Base-by-base conservation (phyloP, 2,797 vertebrate species). In the Chromobotia macracanthus region DNA sequence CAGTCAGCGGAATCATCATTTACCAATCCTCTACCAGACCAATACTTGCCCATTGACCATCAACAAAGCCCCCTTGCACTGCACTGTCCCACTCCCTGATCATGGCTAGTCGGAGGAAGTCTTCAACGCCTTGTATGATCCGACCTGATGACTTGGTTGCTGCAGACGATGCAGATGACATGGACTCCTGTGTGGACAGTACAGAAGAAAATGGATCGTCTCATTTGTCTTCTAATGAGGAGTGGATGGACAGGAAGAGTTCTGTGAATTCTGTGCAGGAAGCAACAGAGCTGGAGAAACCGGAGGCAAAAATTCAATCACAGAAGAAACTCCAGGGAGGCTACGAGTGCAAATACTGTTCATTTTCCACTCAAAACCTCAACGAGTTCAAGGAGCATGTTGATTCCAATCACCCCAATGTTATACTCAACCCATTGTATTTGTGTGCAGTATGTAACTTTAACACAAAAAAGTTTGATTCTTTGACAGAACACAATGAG, bases 261-360 rank as follows among this genome's bases (percentile, higher is more conserved):
- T 87, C 82, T 38, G 78, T 83, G 41, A 89, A 89, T 83, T 94
- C 94, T 80, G 91, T 91, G 69, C 91, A 88, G 0, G 93, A 96
- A 65, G 89, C 92, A 65, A 90, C 91, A 31, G 91, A 94, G 4
- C 92, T 95, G 66, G 95, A 95, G 77, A 97, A 96, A 86, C 84
- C 94, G 0, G 77, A 91, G 3, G 63, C 90, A 1, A 95, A 97
- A 80, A 93, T 89, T 51, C 95, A 92, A 67, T 89, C 90, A 56
- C 94, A 92, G 75, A 95, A 92, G 74, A 96, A 94, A 76, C 94
- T 94, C 69, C 96, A 98, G 80, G 97, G 97, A 7, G 97, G 97
- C 80, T 99, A 99, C 2, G 97, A 99, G 87, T 99, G 98, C 89
- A 99, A 99, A 87, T 99, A 99, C 92, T 99, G 98, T 88, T 90